Evolutionary conservation across 2,888 invertebrate species (phyloP).

Genomic region (Nymphalis c-album): DNA sequence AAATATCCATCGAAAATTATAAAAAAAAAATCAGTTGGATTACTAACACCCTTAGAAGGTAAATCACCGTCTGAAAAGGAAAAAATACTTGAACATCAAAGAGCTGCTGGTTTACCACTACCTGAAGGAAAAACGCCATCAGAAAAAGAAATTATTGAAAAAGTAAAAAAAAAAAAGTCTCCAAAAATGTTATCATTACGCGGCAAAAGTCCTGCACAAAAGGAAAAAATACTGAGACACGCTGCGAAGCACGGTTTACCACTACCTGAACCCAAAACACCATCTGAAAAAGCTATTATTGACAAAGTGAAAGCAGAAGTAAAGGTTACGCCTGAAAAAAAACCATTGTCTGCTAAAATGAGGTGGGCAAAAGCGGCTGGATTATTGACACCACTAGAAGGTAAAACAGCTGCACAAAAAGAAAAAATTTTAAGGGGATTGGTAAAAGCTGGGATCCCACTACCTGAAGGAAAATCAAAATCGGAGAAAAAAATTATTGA

Average conservation of each 20-base stretch:
- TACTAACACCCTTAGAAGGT: slow-evolving; percentile 39
- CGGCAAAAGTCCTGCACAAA: too few species aligned
- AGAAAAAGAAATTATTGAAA: slow-evolving; percentile 43
- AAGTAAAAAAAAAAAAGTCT: too few species aligned
- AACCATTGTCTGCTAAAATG: slow-evolving; percentile 32
- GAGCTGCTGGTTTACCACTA: slow-evolving; percentile 43
- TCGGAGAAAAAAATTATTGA: slow-evolving; percentile 33
- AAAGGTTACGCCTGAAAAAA: slow-evolving; percentile 45
- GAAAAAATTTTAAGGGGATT: slow-evolving; percentile 37
- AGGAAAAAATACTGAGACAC: too few species aligned
- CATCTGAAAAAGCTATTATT: slow-evolving; percentile 45
- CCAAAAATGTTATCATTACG: too few species aligned
- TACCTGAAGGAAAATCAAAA: slow-evolving; percentile 36
- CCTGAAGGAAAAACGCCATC: slow-evolving; percentile 45
- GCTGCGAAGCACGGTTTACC: too few species aligned
- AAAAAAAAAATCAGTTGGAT: slow-evolving; percentile 34
- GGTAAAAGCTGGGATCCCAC: slow-evolving; percentile 34
- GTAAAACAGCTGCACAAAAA: slow-evolving; percentile 38
- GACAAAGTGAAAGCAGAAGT: slow-evolving; percentile 43
- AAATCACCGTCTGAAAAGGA: slow-evolving; percentile 44
- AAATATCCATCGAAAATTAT: neutral
- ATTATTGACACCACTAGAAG: slow-evolving; percentile 32
- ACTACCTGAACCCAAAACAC: slow-evolving; percentile 43
- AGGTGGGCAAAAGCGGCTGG: slow-evolving; percentile 44
- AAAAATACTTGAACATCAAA: slow-evolving; percentile 47